A percentile compares a stretch with the other conserved stretches of the same genome.
These are phyloP conservation scores for Xylota segnis DNA, from an alignment of 2,888 invertebrate genomes.

Conservation along the genomic window DNA sequence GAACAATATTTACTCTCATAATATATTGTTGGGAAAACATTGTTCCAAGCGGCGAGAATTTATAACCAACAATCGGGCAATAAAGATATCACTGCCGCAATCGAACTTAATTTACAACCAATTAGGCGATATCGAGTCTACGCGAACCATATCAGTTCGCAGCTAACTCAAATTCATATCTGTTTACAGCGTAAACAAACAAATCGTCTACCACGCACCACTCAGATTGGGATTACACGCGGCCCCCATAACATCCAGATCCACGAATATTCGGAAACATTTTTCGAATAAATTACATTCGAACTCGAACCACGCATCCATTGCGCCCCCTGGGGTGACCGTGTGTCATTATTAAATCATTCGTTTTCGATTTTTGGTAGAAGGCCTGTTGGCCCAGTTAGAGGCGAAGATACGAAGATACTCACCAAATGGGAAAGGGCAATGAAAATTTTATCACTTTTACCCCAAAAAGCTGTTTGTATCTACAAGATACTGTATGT, in stretches of 20 bases:
- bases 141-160: slow-evolving; percentile 66
- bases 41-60: slow-evolving; percentile 35
- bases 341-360: slow-evolving; percentile 72
- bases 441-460: slow-evolving; percentile 62
- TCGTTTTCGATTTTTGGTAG: background rate
- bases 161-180: slow-evolving; percentile 76
- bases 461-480: background rate
- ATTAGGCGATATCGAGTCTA: slow-evolving; percentile 65
- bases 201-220: slow-evolving; percentile 46
- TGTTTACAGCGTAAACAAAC: slow-evolving; percentile 74
- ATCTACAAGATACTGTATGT: no score
- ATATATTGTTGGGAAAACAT: slow-evolving; percentile 67
- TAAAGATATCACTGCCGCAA: slow-evolving; percentile 67
- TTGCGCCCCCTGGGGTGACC: slow-evolving; percentile 65
- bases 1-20: slow-evolving; percentile 63
- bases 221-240: slow-evolving; percentile 36
- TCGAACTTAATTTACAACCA: slow-evolving; percentile 71
- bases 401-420: slow-evolving; percentile 46
- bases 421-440: slow-evolving; percentile 38
- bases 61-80: slow-evolving; percentile 62
- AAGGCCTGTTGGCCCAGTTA: slow-evolving; percentile 59
- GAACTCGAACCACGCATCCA: slow-evolving; percentile 33
- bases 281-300: slow-evolving; percentile 68
- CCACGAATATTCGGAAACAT: slow-evolving; percentile 40
- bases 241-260: slow-evolving; percentile 25